Conservation (phyloP, 2,113 vertebrate genomes). For the Tyto alba region DNA sequence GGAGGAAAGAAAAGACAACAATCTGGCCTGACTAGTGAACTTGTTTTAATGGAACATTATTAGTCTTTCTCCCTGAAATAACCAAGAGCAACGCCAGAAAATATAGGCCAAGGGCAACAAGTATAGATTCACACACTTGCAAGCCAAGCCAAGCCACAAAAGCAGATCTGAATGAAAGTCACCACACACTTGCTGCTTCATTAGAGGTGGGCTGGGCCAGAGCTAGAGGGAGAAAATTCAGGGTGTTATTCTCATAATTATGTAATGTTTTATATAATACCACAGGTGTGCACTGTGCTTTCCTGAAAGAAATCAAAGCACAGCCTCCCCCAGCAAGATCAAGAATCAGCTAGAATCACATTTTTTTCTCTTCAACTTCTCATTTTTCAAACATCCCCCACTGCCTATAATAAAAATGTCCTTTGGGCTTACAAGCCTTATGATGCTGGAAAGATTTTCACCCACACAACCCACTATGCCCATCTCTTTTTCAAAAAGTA, state of each 20-base stretch:
- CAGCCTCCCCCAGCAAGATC: slow-evolving; percentile 7
- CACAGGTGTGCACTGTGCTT: background rate
- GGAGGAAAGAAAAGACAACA: background rate
- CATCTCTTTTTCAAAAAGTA: background rate
- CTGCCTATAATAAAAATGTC: background rate
- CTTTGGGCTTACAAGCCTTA: background rate
- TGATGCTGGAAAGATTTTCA: slow-evolving; percentile 25
- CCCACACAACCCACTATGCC: background rate
- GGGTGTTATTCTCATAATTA: background rate
- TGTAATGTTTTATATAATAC: slow-evolving; percentile 15
- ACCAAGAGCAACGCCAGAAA: background rate
- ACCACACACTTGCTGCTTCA: background rate
- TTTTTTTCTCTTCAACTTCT: slow-evolving; percentile 26
- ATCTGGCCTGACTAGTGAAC: background rate
- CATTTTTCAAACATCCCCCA: slow-evolving; percentile 1
- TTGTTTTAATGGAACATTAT: background rate
- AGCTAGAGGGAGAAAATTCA: background rate
- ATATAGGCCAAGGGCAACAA: background rate
- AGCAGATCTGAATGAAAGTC: background rate
- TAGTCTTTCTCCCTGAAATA: background rate
- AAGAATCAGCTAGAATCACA: slow-evolving; percentile 7
- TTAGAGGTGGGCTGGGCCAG: background rate
- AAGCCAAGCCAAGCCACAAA: background rate
- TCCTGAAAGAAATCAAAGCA: slow-evolving; percentile 30
- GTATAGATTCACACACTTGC: background rate